Conservation (phyloP, 2,888 invertebrate genomes). For the Hyalella azteca region DNA sequence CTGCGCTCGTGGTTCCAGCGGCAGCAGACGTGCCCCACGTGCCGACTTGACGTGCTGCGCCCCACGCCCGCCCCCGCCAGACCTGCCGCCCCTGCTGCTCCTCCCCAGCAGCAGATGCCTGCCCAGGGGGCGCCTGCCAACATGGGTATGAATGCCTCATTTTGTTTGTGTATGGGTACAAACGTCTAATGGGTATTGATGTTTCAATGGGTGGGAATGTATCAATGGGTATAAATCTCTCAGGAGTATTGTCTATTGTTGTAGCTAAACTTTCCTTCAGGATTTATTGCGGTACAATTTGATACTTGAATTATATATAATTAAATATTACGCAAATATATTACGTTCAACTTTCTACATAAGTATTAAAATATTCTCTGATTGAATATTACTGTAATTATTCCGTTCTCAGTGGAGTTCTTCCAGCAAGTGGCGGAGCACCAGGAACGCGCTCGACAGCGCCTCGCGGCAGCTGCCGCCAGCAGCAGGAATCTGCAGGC, state of each 20-base stretch:
- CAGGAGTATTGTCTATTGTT: too few species aligned
- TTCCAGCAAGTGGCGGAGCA: conserved; percentile 22
- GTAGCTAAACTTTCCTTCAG: too few species aligned
- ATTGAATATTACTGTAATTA: too few species aligned
- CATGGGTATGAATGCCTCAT: background rate
- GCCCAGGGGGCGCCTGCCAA: conserved; percentile 31
- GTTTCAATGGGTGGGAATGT: too few species aligned
- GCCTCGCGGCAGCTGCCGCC: background rate
- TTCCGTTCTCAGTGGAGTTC: conserved; percentile 10
- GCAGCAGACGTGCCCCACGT: conserved; percentile 99
- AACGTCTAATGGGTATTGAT: too few species aligned
- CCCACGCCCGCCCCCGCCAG: conserved; percentile 56
- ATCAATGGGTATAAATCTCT: too few species aligned
- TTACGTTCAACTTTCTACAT: too few species aligned
- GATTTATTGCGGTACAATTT: too few species aligned
- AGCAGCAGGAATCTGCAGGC: background rate
- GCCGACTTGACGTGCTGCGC: conserved; percentile 81
- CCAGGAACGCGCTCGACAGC: background rate
- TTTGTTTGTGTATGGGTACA: too few species aligned
- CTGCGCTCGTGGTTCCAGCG: conserved; percentile 99
- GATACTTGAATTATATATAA: too few species aligned
- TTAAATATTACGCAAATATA: too few species aligned
- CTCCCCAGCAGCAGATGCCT: conserved; percentile 57
- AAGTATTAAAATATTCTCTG: too few species aligned
- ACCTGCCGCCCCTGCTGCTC: conserved; percentile 60